Base-by-base conservation (phyloP, 2,113 vertebrate genomes). In the Ophthalmolycus amberensis region DNA sequence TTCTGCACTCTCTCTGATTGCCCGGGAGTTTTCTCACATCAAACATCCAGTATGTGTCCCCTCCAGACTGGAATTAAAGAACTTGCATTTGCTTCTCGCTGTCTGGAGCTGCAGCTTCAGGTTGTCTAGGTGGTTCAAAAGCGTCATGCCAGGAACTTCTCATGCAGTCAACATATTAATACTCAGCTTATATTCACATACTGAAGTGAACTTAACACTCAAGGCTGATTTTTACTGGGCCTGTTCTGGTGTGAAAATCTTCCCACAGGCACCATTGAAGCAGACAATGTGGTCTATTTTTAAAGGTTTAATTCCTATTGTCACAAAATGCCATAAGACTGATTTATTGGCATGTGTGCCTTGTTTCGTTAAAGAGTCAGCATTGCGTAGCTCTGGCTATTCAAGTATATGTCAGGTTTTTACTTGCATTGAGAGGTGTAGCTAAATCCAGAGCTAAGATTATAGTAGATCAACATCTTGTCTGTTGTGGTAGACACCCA, bases 1-100 rank as follows among this genome's bases (percentile, higher is more conserved):
- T 88, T 84, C 89, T 88, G 84, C 84, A 67, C 87, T 86, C 85
- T 52, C 74, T 86, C 75, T 74, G 83, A 87, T 80, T 89, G 74
- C 50, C 89, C 12, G 9, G 22, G 77, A 88, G 63, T 80, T 89
- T 87, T 72, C 77, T 77, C 84, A 89, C 87, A 86, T 90, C 82
- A 91, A 91, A 92, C 90, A 79, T 83, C 65, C 46, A 81, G 76
- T 73, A 29, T 65, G 32, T 63, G 75, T 71, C 66, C 40, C 64
- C 63, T 85, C 62, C 74, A 79, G 86, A 79, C 69, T 66, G 60
- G 84, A 83, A 84, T 87, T 79, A 83, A 34, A 83, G 87, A 90
- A 70, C 65, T 52, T 60, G 71, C 71, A 70, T 88, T 77, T 40
- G 48, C 71, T 68, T 50, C 69, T 83, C 42, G 37, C 70, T 66